Evolutionary conservation across 1,140 invertebrate genomes (phyloP), one percentile per base, ranked within the genome.

Genomic region (Drusus annulatus): DNA sequence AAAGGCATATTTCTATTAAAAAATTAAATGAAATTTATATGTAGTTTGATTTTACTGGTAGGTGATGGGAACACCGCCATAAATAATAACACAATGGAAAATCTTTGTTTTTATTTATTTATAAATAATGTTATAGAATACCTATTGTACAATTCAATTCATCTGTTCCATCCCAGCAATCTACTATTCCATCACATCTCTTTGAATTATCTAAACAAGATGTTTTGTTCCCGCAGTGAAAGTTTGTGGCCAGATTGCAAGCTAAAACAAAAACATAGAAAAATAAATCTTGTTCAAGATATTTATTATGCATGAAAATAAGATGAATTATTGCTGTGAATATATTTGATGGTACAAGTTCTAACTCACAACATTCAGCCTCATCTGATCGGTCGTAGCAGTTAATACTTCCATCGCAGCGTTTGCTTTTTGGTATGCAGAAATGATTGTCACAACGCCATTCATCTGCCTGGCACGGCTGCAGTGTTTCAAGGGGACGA

Each of bases 301-400:
- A 7, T 56, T 56, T 17, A 56, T 17, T 56, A 56, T 5, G 5
- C 25, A 2, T 28, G 25, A 28, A 28, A 28, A 28, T 28, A 28
- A 28, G 1, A 56, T 4, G 19, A 17, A 56, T 56, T 56, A 21
- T 56, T 56, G 54, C 19, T 21, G 3, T 56, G 7, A 19, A 21
- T 56, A 17, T 17, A 56, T 21, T 56, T 56, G 1, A 56, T 45
- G 19, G 5, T 68, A 86, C 92, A 90, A 51, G 36, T n/a, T 69
- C 23, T 19, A 21, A 86, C 89, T 91, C 89, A 96, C 94, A 91
- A 86, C 95, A 96, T 86, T 94, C 90, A 80, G 91, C 89, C 89
- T 96, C 95, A 87, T 96, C 95, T n/a, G 93, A 93, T 85, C 93
- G 91, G 85, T 96, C 94, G 81, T 92, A 94, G 87, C 95, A 96